These are phyloP conservation scores for Peromyscus melanophrys DNA, from an alignment of 2,797 vertebrate species.

Conservation along the genomic window DNA sequence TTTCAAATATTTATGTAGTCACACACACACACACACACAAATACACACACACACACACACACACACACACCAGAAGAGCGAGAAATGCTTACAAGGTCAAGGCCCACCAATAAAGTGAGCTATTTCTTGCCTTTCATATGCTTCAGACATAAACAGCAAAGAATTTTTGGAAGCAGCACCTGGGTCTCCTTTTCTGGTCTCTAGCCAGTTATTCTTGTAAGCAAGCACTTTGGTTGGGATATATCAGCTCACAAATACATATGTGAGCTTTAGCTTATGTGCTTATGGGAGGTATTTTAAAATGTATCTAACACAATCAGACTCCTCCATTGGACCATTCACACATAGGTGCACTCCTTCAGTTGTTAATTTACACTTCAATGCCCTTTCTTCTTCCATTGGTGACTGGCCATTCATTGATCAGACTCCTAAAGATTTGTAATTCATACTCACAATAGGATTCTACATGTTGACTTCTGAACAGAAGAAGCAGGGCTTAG, in stretches of 20 bases:
- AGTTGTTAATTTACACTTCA: neutral
- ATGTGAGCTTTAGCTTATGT: neutral
- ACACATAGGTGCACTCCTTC: accelerated
- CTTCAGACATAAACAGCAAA: neutral
- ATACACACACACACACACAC: neutral
- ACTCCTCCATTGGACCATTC: neutral
- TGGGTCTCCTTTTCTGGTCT: neutral
- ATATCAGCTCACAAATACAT: neutral
- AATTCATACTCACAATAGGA: neutral
- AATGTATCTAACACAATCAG: neutral
- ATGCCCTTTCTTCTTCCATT: neutral
- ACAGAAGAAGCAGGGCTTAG: neutral
- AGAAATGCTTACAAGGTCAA: neutral
- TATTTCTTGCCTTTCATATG: neutral
- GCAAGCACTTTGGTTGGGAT: neutral
- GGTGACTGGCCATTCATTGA: neutral
- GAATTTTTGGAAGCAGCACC: neutral
- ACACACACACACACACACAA: neutral
- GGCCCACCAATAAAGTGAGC: neutral
- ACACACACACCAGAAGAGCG: neutral
- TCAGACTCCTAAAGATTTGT: neutral
- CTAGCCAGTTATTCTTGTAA: neutral
- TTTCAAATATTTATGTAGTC: constrained; percentile 15
- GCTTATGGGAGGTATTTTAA: neutral
- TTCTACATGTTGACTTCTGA: neutral